Evolutionary conservation across 2,797 vertebrate species (phyloP), one percentile per base, ranked within the genome.

Genomic region (Coracias cyanogaster): DNA sequence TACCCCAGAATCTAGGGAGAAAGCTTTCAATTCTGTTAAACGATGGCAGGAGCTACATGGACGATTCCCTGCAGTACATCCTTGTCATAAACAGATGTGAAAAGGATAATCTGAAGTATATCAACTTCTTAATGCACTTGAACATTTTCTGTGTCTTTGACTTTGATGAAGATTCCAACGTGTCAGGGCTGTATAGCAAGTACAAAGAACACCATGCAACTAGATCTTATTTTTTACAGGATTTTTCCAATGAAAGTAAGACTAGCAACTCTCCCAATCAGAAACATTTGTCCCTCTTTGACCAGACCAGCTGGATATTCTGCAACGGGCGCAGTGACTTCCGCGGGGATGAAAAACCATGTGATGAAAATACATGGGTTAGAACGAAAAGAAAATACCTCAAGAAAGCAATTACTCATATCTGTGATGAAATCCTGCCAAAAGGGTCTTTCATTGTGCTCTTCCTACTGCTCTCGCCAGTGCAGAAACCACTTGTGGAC

Each of bases 271-370:
- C 94, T 46, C 96, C 98, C 19, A 83, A 98, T 52, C 97, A 95
- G 77, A 98, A 91, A 79, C 90, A 95, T 1, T 76, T 98, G 54
- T 95, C 94, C 83, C 96, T 99, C 14, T 99, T 99, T 70, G 98
- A 98, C 19, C 98, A 99, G 80, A 98, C 96, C 39, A 99, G 98
- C 89, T 99, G 99, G 99, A 98, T 99, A 92, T 99, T 99, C 97
- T 99, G 98, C 90, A 98, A 99, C 43, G 99, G 98, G 2, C 97
- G 98, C 5, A 98, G 60, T 25, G 98, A 99, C 81, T 99, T 96
- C 73, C 98, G 64, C 28, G 99, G 99, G 31, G 96, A 94, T 48
- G 98, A 98, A 82, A 28, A 67, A 22, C 7, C 95, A n/a, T 98
- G 98, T 96, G 98, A 99, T 48, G 98, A 98, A 91, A 98, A 98